Evolutionary conservation across 2,113 vertebrate genomes (phyloP).

Genomic region (Equus przewalskii): DNA sequence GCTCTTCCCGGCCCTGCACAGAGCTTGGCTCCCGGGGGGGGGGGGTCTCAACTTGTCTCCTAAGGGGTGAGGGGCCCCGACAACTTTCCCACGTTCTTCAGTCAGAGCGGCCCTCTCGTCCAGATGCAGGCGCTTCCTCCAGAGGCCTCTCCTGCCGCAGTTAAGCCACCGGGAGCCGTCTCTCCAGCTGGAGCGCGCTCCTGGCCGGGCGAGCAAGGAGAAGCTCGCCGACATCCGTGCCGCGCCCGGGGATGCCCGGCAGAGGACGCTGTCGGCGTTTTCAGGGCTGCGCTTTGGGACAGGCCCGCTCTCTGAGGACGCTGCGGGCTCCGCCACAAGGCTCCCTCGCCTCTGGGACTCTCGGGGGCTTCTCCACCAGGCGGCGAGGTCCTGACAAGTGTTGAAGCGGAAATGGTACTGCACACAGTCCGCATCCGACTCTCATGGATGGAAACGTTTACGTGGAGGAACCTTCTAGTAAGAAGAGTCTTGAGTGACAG

Average conservation of each 20-base stretch:
- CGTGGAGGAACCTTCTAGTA: neutral
- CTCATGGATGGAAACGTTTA: neutral
- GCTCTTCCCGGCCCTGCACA: neutral
- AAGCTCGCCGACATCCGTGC: fast-evolving
- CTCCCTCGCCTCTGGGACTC: neutral
- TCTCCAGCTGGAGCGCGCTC: neutral
- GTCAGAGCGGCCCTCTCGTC: neutral
- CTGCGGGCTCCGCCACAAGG: neutral
- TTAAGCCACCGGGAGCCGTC: neutral
- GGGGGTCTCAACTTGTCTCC: neutral
- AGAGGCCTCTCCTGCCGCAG: neutral
- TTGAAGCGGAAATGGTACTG: neutral
- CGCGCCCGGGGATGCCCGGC: fast-evolving
- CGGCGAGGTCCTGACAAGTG: neutral
- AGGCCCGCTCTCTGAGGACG: fast-evolving
- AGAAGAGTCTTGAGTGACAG: neutral
- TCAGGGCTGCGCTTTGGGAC: neutral
- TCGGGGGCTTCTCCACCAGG: neutral
- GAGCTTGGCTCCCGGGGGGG: neutral
- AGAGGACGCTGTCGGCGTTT: too few relatives aligned
- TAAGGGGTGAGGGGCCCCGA: neutral
- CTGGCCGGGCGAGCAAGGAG: neutral
- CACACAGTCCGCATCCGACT: neutral
- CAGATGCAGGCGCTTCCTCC: neutral
- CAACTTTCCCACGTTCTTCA: neutral